Evolutionary conservation across 2,113 vertebrate genomes (phyloP).

Genomic region (Strix uralensis): DNA sequence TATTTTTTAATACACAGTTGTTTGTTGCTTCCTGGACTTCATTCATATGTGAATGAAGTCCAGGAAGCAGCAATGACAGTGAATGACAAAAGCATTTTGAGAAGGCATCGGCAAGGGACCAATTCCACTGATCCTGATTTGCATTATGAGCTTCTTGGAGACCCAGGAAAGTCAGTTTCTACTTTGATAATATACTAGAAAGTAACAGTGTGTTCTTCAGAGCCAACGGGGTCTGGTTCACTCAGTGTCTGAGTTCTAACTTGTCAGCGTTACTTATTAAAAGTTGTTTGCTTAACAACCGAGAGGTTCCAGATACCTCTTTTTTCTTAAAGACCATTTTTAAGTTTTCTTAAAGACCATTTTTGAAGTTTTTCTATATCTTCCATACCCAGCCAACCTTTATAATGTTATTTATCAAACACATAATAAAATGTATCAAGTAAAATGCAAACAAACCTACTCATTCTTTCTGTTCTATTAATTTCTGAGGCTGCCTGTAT

Average conservation of each 20-base stretch:
- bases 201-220: background rate
- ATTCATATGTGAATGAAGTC: background rate
- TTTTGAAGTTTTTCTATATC: background rate
- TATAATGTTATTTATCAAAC: background rate
- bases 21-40: background rate
- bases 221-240: background rate
- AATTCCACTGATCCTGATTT: background rate
- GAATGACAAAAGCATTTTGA: background rate
- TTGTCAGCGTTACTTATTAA: background rate
- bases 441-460: background rate
- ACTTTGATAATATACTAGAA: background rate
- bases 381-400: background rate
- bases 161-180: background rate
- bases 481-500: background rate
- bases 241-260: background rate
- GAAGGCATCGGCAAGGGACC: background rate
- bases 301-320: background rate
- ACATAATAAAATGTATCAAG: background rate
- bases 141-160: background rate
- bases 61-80: too few species aligned
- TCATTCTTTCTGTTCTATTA: background rate
- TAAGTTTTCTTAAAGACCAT: background rate
- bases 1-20: background rate
- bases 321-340: background rate
- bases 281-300: background rate